Percentiles rank a stretch among this genome's conserved stretches.
Conservation (phyloP, 1,140 invertebrate species). For the Drosophila lowei region DNA sequence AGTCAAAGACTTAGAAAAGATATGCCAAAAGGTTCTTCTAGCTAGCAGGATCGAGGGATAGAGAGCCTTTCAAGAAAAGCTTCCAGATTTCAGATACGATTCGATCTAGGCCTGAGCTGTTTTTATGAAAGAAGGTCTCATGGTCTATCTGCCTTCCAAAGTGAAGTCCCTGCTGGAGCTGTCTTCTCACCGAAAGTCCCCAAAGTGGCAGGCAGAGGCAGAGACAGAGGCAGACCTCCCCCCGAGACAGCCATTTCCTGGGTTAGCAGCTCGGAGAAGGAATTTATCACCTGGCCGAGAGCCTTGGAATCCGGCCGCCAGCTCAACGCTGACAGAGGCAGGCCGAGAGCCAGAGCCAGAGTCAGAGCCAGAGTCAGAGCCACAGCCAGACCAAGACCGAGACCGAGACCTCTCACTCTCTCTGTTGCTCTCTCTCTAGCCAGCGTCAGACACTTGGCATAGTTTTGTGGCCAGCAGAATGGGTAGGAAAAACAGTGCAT, state of each 20-base stretch:
- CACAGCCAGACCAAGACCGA: constrained; percentile 8
- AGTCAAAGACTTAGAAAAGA: too few relatives aligned
- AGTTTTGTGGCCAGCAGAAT: constrained; percentile 59
- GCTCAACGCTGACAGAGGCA: background rate
- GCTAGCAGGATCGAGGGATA: too few relatives aligned
- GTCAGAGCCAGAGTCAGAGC: background rate
- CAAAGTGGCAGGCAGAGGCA: too few relatives aligned
- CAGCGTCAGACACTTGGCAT: constrained; percentile 75
- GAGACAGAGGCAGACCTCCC: too few relatives aligned
- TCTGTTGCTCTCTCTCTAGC: constrained; percentile 15
- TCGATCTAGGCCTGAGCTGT: too few relatives aligned
- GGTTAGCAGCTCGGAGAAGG: constrained; percentile 11
- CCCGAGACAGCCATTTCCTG: constrained; percentile 12
- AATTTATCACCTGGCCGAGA: constrained; percentile 41
- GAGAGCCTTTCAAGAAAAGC: too few relatives aligned
- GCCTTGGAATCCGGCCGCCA: constrained; percentile 21
- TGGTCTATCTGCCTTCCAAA: too few relatives aligned
- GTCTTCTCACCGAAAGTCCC: too few relatives aligned
- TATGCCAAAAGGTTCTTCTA: too few relatives aligned
- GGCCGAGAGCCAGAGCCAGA: background rate
- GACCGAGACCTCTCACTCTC: background rate
- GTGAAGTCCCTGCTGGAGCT: background rate
- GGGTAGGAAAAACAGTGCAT: background rate
- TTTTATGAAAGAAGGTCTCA: too few relatives aligned
- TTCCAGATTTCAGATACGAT: too few relatives aligned